Evolutionary conservation across 2,797 vertebrate species (phyloP).

Genomic region (Phaenicophaeus curvirostris): DNA sequence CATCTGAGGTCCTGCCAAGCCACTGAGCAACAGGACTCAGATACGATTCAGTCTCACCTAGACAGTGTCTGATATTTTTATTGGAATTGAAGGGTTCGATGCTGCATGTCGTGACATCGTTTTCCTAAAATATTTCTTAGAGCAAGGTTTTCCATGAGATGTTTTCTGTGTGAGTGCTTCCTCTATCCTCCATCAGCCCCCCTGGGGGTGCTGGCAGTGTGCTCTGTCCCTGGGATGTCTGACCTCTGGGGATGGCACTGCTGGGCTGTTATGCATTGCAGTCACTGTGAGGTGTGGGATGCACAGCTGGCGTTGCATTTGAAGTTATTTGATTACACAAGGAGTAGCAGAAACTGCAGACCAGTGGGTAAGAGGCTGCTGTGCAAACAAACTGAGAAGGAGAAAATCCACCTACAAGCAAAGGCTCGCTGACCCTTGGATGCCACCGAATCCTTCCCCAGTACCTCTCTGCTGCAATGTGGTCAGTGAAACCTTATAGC

Average conservation of each 20-base stretch:
- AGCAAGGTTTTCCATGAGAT: not conserved
- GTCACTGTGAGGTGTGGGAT: not conserved
- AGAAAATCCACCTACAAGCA: not conserved
- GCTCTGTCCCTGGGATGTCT: not conserved
- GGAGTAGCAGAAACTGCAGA: not conserved
- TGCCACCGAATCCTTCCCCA: not conserved
- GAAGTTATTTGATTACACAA: not conserved
- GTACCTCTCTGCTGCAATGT: no score
- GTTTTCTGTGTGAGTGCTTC: no score
- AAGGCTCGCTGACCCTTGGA: not conserved
- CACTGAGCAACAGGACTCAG: not conserved
- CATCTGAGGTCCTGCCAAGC: not conserved
- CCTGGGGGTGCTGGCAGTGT: not conserved
- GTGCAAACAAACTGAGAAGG: not conserved
- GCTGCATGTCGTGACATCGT: not conserved
- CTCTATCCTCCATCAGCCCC: no score
- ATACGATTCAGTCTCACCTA: accelerated
- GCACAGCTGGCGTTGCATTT: not conserved
- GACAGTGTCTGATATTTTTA: not conserved
- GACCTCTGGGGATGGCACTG: not conserved
- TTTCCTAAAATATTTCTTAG: not conserved
- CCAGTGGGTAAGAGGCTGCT: not conserved
- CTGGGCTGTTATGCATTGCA: accelerated
- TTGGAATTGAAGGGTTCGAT: not conserved
- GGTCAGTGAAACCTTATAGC: not conserved